Conservation (phyloP, 1,140 invertebrate genomes). For the Choristoneura fumiferana region DNA sequence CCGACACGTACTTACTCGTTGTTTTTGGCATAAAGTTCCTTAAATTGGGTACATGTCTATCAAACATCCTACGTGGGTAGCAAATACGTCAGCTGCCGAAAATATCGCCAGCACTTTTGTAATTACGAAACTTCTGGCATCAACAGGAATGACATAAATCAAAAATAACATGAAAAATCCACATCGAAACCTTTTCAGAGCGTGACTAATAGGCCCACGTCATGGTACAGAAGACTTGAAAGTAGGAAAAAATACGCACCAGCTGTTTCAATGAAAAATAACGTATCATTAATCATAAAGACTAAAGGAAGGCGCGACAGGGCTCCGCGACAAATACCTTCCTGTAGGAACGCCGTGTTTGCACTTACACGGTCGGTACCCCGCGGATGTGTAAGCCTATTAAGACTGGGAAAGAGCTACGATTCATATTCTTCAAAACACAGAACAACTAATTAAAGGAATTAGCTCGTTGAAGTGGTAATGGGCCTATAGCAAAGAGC, state of each 20-base stretch:
- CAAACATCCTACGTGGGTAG: not conserved
- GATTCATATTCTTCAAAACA: too few relatives aligned
- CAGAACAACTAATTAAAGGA: too few relatives aligned
- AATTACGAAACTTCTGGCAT: not conserved
- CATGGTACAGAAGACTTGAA: constrained; percentile 60
- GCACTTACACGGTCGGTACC: constrained; percentile 39
- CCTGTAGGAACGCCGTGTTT: constrained; percentile 46
- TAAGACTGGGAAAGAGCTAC: too few relatives aligned
- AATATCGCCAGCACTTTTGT: not conserved
- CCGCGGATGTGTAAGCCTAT: not conserved
- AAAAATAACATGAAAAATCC: constrained; percentile 45
- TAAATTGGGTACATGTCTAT: too few relatives aligned
- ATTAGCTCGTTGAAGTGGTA: too few relatives aligned
- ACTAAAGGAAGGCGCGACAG: constrained; percentile 56
- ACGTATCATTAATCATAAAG: constrained; percentile 65
- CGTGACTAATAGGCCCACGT: constrained; percentile 68
- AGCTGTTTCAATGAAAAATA: constrained; percentile 74
- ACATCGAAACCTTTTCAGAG: constrained; percentile 55
- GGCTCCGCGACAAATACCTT: constrained; percentile 60
- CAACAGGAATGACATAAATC: constrained; percentile 24
- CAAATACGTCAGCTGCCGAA: not conserved
- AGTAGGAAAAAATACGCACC: constrained; percentile 64
- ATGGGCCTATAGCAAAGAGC: too few relatives aligned
- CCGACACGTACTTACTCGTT: too few relatives aligned
- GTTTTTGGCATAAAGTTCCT: too few relatives aligned